Base-by-base conservation (phyloP, 1,140 invertebrate genomes). In the Drosophila arizonae region DNA sequence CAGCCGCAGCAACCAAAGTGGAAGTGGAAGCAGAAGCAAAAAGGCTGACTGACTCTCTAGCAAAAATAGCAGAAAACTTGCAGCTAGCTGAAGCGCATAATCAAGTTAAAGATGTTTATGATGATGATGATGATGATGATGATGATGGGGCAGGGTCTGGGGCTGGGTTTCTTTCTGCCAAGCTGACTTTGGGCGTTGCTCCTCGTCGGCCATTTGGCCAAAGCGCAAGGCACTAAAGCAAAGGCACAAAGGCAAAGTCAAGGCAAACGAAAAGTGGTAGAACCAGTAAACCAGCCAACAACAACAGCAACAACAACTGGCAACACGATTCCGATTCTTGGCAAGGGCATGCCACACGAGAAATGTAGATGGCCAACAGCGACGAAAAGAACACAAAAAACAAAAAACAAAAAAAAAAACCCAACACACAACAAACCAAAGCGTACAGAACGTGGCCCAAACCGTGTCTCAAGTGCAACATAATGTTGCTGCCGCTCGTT, bases 231-330 rank as follows among this genome's bases (percentile, higher is more conserved):
- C 57, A 60, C 52, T 48, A 66, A 28, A 33, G 39, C 63, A 46
- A 55, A 57, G 61, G 46, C 45, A 66, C 56, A 60, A 79, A 85
- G 79, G 80, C 81, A 81, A 86, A 86, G 81, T 86, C 81, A 86
- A 86, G 81, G 81, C 81, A 61, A 55, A 55, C 65, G 48, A 87
- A 86, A 88, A 88, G 84, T 87, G 77, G 82, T 82, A 87, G 82
- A 87, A 87, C 82, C 82, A 87, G 82, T 87, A 87, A 72, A 75
- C 48, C 63, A 51, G 36, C 21, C 36, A 17, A 61, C 36, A 61
- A 51, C 39, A 63, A 51, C 36, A 61, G 36, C 39, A 63, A 43
- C 43, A 57, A 15, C 56, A 58, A 33, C 65, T 36, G 15, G 41
- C 52, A 79, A 54, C 62, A 77, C 57, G 62, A 74, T 71, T 69